phyloP scores from a whole-genome alignment of 2,113 vertebrate species.

The Centropus bengalensis region DNA sequence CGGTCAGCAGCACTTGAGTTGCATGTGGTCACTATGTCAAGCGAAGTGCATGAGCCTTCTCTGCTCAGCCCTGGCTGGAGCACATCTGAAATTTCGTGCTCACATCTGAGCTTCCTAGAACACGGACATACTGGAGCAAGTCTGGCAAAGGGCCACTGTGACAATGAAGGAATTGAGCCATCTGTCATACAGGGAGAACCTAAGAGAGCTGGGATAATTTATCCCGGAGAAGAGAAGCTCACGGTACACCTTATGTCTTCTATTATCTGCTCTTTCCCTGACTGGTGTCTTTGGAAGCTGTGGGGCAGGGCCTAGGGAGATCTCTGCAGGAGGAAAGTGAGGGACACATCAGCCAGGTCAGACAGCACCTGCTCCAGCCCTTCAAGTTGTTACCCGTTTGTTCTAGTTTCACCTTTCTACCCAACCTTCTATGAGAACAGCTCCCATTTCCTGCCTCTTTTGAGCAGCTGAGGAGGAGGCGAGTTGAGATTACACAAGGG shows the following conservation, averaged over 20 bases:
- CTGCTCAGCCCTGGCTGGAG: background rate
- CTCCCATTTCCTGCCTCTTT: background rate
- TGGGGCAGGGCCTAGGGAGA: background rate
- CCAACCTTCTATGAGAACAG: background rate
- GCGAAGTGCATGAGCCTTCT: background rate
- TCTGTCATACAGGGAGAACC: background rate
- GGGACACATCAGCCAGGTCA: background rate
- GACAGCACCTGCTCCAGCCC: background rate
- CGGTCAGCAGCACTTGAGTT: background rate
- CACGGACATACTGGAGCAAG: background rate
- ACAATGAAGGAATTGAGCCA: background rate
- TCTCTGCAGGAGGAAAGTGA: rapidly evolving
- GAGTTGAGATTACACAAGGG: background rate
- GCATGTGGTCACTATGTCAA: rapidly evolving
- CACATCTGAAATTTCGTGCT: background rate
- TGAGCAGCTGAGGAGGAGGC: background rate
- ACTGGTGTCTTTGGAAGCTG: background rate
- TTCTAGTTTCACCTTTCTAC: background rate
- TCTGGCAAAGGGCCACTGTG: background rate
- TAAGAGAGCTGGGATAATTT: background rate
- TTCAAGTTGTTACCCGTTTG: background rate
- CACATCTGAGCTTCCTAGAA: background rate
- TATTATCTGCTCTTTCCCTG: background rate
- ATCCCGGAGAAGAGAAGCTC: background rate
- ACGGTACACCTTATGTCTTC: background rate